Percentiles rank a stretch among this genome's conserved stretches.
These are phyloP conservation scores for Botrylloides violaceus DNA, from an alignment of 23 tunicate genomes.

Conservation along the genomic window DNA sequence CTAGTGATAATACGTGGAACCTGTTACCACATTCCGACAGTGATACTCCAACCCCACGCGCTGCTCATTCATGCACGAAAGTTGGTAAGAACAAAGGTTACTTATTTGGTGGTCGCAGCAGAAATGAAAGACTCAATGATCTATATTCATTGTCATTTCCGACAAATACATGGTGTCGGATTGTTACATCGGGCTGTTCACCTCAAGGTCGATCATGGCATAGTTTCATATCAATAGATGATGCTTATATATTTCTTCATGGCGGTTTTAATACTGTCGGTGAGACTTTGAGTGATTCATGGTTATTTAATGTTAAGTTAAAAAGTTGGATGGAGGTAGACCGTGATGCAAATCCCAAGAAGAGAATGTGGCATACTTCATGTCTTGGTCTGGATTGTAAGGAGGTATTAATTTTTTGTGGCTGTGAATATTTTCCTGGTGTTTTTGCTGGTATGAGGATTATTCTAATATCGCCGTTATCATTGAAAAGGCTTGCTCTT, in stretches of 20 bases:
- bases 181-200: neutral
- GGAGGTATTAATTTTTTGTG: neutral
- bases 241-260: neutral
- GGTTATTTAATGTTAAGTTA: neutral
- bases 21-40: neutral
- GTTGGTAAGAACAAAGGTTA: neutral
- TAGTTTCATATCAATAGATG: neutral
- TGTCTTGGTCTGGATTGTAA: neutral
- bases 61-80: neutral
- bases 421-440: neutral
- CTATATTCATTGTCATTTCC: neutral
- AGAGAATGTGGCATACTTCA: conserved; percentile 10
- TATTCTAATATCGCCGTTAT: neutral
- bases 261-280: neutral
- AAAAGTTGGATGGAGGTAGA: neutral
- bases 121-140: neutral
- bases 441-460: neutral
- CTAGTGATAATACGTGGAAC: neutral
- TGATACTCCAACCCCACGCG: neutral
- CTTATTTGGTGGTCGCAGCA: neutral
- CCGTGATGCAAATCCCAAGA: neutral
- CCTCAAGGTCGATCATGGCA: neutral
- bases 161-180: neutral
- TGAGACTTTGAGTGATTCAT: neutral
- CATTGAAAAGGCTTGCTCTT: neutral